These are phyloP conservation scores for Catharus minimus DNA, from an alignment of 2,113 vertebrate species.

Conservation along the genomic window DNA sequence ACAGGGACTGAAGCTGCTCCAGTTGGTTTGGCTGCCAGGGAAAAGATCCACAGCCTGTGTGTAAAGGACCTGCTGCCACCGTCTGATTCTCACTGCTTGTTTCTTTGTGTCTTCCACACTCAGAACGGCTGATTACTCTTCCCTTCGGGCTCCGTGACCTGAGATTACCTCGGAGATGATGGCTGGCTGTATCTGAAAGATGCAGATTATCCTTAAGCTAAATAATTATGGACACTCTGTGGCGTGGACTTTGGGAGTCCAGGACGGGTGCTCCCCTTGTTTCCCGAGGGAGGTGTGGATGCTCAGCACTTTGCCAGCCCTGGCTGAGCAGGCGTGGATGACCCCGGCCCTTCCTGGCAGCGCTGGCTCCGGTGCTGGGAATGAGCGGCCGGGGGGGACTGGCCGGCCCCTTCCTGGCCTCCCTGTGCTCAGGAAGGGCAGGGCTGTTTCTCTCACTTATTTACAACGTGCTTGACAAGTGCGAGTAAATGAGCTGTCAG, in stretches of 20 bases:
- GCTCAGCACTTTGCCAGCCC: not conserved
- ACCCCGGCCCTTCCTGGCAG: not conserved
- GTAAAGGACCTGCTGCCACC: not conserved
- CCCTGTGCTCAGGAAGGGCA: slow-evolving; percentile 28
- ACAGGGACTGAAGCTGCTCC: not conserved
- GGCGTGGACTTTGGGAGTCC: slow-evolving; percentile 32
- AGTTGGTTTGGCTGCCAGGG: not conserved
- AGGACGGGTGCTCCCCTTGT: not conserved
- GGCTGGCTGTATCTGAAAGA: slow-evolving; percentile 46
- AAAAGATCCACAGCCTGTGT: not conserved
- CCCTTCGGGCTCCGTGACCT: slow-evolving; percentile 49
- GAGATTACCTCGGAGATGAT: slow-evolving; percentile 44
- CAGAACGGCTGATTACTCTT: slow-evolving; percentile 57
- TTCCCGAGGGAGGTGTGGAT: slow-evolving; percentile 34
- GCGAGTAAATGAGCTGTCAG: slow-evolving; percentile 61
- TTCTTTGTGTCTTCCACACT: slow-evolving; percentile 67
- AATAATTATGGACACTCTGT: slow-evolving; percentile 30
- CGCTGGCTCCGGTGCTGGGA: slow-evolving; percentile 18
- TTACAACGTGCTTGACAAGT: slow-evolving; percentile 45
- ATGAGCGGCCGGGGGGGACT: not conserved
- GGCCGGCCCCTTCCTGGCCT: not conserved
- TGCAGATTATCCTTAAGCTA: slow-evolving; percentile 55
- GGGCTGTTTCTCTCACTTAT: slow-evolving; percentile 37
- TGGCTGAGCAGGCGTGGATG: not conserved
- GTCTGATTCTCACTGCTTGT: slow-evolving; percentile 50